phyloP scores from a whole-genome alignment of 92 coral and sea anemone species.

The Porites cylindrica region DNA sequence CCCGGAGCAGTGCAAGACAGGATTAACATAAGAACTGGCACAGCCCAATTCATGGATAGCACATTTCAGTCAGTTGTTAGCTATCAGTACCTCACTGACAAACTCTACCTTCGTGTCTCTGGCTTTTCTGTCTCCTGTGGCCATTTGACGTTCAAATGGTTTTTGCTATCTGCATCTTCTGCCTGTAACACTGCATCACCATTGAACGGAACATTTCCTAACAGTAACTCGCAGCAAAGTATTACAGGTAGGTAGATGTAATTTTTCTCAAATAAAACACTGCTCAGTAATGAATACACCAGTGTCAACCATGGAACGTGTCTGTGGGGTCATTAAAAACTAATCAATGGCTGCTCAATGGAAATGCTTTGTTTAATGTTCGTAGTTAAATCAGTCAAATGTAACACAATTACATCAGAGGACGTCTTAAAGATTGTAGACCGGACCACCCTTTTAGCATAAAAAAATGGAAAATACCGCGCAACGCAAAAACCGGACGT shows the following conservation, averaged over 20 bases:
- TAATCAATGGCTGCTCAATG: no score
- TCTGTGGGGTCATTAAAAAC: no score
- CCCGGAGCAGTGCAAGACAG: conserved; percentile 75
- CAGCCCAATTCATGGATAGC: conserved; percentile 65
- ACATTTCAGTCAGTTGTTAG: conserved; percentile 51
- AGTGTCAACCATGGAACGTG: no score
- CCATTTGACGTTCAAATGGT: conserved; percentile 77
- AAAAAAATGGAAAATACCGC: no score
- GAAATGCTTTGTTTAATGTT: no score
- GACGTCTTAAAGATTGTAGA: no score
- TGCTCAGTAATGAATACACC: not conserved
- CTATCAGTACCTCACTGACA: conserved; percentile 78
- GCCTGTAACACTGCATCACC: conserved; percentile 55
- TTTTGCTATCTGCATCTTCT: conserved; percentile 55
- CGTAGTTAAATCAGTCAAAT: no score
- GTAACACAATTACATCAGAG: no score
- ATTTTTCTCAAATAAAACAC: not conserved
- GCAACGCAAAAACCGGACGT: no score
- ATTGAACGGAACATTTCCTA: conserved; percentile 56
- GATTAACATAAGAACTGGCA: conserved; percentile 76
- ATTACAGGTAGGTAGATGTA: conserved; percentile 43
- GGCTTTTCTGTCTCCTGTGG: conserved; percentile 87
- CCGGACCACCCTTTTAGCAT: no score
- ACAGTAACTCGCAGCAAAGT: conserved; percentile 59
- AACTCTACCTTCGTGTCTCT: conserved; percentile 71